Evolutionary conservation across 2,797 vertebrate genomes (phyloP), one percentile per base, ranked within the genome.

Genomic region (Pseudochirops cupreus): DNA sequence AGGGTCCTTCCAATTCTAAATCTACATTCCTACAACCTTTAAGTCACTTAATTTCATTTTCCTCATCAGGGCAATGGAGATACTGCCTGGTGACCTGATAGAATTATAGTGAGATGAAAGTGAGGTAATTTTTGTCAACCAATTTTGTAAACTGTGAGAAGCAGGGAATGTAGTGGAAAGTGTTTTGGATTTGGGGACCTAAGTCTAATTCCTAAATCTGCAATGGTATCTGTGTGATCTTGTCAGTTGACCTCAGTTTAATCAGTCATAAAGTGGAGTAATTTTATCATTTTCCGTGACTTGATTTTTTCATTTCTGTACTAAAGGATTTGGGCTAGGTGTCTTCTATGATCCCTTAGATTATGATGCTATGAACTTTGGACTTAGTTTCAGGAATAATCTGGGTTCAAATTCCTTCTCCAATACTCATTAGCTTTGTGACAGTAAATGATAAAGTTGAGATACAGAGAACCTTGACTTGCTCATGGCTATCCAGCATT

Each of bases 261-360:
- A n/a, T 67, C 62, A n/a, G 28, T n/a, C 18, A 95, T 24, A 13
- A 6, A 0, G 12, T 87, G 50, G 92, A 57, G 59, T 16, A 87
- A 57, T 92, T 54, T 39, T 56, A 95, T 91, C 26, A 50, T 92
- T 93, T 96, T 52, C 92, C 92, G 5, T 54, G 18, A 82, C 6
- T 21, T 82, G n/a, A 82, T 87, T 87, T 87, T 1, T 14, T 46
- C 39, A 87, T 46, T 87, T 50, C 24, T 46, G 2, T 50, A 26
- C 11, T 28, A 39, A 87, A 0, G 4, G 21, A 46, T 24, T 82
- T 26, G 18, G 33, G 10, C 33, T 74, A n/a, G 33, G 16, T n/a
- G 4, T 24, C n/a, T 62, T 74, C n/a, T 24, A 21, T 39, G 39
- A 16, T 82, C 39, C 39, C 74, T 46, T 82, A 82, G 74, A 26